Evolutionary conservation across 2,113 vertebrate species (phyloP), one percentile per base, ranked within the genome.

Genomic region (Nannospalax galili): DNA sequence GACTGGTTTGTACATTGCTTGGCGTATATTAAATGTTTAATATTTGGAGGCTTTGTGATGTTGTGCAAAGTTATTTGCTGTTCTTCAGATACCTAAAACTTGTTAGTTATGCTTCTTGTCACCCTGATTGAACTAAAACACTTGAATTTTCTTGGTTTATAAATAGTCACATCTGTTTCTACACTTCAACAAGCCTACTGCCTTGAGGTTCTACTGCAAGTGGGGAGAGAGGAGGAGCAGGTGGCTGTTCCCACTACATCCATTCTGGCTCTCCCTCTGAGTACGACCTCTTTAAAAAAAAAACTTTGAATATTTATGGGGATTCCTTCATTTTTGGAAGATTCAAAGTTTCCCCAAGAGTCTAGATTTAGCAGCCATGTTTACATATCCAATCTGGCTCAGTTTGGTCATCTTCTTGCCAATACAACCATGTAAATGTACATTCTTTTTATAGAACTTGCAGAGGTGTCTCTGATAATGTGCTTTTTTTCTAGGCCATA

Each of bases 391-490:
- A 90, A 19, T 86, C 91, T 92, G 72, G 72, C 60, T 80, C 73
- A 45, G 11, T 85, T 88, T 72, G 62, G 52, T 81, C 58, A 69
- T 73, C 65, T n/a, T 0, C 74, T 72, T 74, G 64, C 82, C n/a
- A 52, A 19, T 32, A 22, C 26, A 78, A 45, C 30, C 69, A 69
- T 78, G 84, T 69, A 78, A 90, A 74, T 45, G 74, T 26, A 42
- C 19, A 48, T 89, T 78, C 89, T 96, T 87, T 97, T 95, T 96
- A 70, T 91, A 92, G 97, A 56, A 89, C 92, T 95, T n/a, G 52
- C 3, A 60, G 91, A 52, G 72, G 62, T 60, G 81, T 70, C 94
- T 95, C 92, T 86, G 84, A 93, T 40, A 96, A 97, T 97, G 90
- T 96, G 84, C 64, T 98, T 94, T 96, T 67, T 96, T 94, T 17